These are phyloP conservation scores for Pseudopodoces humilis DNA, from an alignment of 2,113 vertebrate genomes.

Conservation along the genomic window DNA sequence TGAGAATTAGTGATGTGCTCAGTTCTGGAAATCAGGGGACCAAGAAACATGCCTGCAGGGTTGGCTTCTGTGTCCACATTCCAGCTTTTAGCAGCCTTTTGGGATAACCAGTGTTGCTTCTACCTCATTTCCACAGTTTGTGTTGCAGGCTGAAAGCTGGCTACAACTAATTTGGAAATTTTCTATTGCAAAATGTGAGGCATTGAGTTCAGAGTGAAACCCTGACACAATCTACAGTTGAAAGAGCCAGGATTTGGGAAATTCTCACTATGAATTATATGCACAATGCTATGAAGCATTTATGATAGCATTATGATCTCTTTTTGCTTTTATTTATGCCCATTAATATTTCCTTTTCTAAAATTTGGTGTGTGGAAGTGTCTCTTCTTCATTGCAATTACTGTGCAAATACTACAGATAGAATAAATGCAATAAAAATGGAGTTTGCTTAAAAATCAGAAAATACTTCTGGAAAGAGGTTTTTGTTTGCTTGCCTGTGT, in stretches of 20 bases:
- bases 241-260: background rate
- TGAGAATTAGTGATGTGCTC: background rate
- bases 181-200: background rate
- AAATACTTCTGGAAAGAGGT: background rate
- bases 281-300: background rate
- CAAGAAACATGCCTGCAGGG: background rate
- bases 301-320: no score
- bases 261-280: background rate
- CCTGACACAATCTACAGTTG: background rate
- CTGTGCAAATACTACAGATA: background rate
- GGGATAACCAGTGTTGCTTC: background rate
- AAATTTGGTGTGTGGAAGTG: background rate
- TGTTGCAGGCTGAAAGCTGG: background rate
- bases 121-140: background rate
- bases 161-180: background rate
- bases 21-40: background rate
- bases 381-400: background rate
- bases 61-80: background rate
- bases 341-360: background rate
- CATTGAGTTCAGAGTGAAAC: background rate
- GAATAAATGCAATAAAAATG: background rate
- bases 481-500: background rate
- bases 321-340: background rate
- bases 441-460: background rate
- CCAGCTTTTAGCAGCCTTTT: background rate